phyloP scores from a whole-genome alignment of 1,140 invertebrate species.

The Piezodorus guildinii region DNA sequence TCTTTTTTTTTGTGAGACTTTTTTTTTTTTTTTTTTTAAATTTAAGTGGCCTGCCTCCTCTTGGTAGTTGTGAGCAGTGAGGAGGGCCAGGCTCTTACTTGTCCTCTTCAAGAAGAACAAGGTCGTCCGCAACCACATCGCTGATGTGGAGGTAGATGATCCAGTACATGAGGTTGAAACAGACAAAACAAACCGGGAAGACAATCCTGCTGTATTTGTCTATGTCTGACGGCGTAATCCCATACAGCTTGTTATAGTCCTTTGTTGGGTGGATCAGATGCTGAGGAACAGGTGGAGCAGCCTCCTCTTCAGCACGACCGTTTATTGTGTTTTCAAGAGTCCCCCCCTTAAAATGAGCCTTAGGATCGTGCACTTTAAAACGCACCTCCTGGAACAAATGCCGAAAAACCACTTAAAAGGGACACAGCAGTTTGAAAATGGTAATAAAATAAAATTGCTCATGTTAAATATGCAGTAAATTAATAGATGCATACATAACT shows the following conservation, averaged over 20 bases:
- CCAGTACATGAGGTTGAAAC: constrained; percentile 97
- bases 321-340: constrained; percentile 83
- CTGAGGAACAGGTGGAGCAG: constrained; percentile 51
- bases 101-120: constrained; percentile 72
- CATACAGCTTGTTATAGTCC: constrained; percentile 47
- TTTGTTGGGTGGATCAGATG: constrained; percentile 64
- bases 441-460: too few species aligned
- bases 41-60: background rate
- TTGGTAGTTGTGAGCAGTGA: constrained; percentile 18
- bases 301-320: constrained; percentile 54
- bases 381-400: constrained; percentile 79
- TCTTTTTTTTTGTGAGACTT: constrained; percentile 16
- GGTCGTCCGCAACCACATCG: constrained; percentile 83
- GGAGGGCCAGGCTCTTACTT: constrained; percentile 39
- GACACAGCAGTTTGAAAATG: constrained; percentile 33
- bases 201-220: constrained; percentile 93
- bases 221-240: constrained; percentile 87
- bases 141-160: constrained; percentile 93
- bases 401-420: constrained; percentile 48
- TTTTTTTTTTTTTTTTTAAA: constrained; percentile 2
- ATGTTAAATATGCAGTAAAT: too few species aligned
- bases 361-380: constrained; percentile 86
- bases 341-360: constrained; percentile 79
- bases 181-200: constrained; percentile 92
- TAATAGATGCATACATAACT: too few species aligned